phyloP scores from a whole-genome alignment of 1,140 invertebrate species.

The Bombus turneri region DNA sequence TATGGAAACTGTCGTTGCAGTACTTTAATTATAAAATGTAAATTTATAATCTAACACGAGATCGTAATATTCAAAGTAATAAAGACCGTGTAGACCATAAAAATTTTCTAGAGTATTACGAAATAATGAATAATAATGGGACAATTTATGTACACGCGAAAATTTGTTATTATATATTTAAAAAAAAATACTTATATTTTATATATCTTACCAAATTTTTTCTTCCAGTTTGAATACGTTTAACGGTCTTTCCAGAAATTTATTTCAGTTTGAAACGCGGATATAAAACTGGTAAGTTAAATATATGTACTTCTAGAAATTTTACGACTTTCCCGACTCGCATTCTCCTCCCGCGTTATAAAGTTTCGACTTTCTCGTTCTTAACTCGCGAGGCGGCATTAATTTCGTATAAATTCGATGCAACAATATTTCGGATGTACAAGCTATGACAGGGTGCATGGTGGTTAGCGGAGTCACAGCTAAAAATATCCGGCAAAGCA shows the following conservation, averaged over 20 bases:
- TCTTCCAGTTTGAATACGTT: neutral
- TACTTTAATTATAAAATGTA: too few relatives aligned
- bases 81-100: too few relatives aligned
- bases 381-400: neutral
- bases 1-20: too few relatives aligned
- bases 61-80: too few relatives aligned
- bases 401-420: neutral
- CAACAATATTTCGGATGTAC: neutral
- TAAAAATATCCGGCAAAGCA: constrained; percentile 27
- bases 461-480: constrained; percentile 19
- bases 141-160: too few relatives aligned
- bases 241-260: neutral
- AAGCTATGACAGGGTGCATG: neutral
- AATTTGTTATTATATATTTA: too few relatives aligned
- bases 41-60: too few relatives aligned
- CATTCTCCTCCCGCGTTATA: neutral
- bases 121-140: too few relatives aligned
- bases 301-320: neutral
- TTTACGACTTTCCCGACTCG: neutral
- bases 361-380: neutral
- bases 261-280: neutral
- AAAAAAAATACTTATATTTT: neutral
- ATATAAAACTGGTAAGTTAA: neutral
- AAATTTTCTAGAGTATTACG: too few relatives aligned
- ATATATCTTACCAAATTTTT: neutral